Conservation (phyloP, 2,113 vertebrate species). For the Zapus hudsonius region DNA sequence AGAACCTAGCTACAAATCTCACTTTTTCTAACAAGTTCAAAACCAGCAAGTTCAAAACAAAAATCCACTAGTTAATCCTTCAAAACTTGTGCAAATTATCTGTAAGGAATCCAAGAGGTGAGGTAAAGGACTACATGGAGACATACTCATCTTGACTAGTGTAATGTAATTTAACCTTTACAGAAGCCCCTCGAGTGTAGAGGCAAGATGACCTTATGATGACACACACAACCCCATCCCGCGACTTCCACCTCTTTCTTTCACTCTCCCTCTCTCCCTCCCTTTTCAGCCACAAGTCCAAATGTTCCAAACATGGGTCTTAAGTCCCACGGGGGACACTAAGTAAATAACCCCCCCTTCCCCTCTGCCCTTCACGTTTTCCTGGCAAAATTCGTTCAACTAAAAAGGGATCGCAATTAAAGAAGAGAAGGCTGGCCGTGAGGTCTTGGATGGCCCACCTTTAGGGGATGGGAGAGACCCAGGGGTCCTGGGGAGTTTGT, state of each 20-base stretch:
- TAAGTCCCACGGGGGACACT: background rate
- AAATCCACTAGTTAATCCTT: background rate
- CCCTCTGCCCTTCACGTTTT: constrained; percentile 9
- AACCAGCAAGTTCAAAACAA: constrained; percentile 18
- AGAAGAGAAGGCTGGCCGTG: background rate
- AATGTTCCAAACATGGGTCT: background rate
- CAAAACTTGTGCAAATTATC: constrained; percentile 19
- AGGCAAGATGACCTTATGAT: constrained; percentile 7
- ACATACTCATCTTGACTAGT: background rate
- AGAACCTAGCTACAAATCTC: constrained; percentile 16
- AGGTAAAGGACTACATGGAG: background rate
- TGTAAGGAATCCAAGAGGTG: background rate
- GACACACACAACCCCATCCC: background rate
- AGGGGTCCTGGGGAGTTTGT: background rate
- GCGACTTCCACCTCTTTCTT: background rate
- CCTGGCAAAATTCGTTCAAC: constrained; percentile 17
- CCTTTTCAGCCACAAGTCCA: background rate
- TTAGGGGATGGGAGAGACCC: background rate
- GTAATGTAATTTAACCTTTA: constrained; percentile 37
- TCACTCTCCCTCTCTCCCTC: background rate
- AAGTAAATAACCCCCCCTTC: constrained; percentile 25
- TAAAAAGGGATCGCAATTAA: background rate
- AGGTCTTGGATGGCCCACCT: background rate
- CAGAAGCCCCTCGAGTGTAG: background rate
- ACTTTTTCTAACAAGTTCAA: constrained; percentile 44